Evolutionary conservation across 2,797 vertebrate genomes (phyloP), one percentile per base, ranked within the genome.

Genomic region (Erpetoichthys calabaricus): DNA sequence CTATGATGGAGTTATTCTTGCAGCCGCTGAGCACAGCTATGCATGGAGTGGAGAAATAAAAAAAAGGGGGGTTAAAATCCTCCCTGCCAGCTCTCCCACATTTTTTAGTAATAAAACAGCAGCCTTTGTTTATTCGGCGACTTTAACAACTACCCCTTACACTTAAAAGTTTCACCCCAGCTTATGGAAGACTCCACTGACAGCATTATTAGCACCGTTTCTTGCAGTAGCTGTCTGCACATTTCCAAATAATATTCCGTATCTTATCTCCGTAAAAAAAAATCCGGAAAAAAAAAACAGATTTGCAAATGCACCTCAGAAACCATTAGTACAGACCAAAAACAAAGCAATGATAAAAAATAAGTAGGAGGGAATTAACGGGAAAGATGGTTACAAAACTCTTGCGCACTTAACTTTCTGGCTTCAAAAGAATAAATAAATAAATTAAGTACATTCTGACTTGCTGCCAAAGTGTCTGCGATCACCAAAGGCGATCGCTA

Each of bases 1-100:
- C 70, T 84, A 83, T 83, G 86, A 84, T 89, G 87, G 87, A 84
- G 86, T 79, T 78, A 3, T 25, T 25, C 25, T 25, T 25, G 25
- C 25, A 25, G 25, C 25, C 25, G 25, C 25, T 25, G 25, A 25
- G 25, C 25, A 25, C 25, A 25, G 25, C 25, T 25, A 25, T 25
- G 25, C 25, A 25, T 25, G 25, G 25, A 25, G 25, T 25, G 25
- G 25, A 25, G 25, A 25, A 25, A 25, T 25, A 1, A 25, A 25
- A 25, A 25, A 25, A 25, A 25, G 25, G 25, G 25, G 25, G 25
- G 25, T 25, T 25, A 25, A 25, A 25, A 25, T 25, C 25, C 25
- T 25, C 25, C 25, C 25, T 25, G 25, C 25, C 25, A 25, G 25
- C 25, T 25, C 25, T 25, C 25, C 25, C 25, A 25, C 25, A 25